Conservation (phyloP, 2,797 vertebrate species). For the Capromys pilorides region DNA sequence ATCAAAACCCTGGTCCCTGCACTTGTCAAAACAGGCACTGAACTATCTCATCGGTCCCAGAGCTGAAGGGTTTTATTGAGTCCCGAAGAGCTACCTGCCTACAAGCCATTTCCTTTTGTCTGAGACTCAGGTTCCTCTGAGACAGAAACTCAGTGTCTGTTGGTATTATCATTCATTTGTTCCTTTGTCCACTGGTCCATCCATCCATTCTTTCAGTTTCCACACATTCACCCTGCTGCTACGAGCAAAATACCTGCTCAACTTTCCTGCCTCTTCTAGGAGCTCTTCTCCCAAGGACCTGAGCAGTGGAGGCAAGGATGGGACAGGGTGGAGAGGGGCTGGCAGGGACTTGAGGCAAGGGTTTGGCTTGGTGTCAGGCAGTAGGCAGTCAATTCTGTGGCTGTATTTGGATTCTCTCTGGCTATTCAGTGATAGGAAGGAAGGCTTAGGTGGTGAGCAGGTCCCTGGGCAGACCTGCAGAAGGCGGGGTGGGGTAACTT, state of each 20-base stretch:
- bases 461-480: not conserved
- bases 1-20: too few relatives aligned
- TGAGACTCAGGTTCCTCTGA: not conserved
- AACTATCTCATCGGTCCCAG: too few relatives aligned
- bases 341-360: not conserved
- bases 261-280: not conserved
- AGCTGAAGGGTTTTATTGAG: not conserved
- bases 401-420: not conserved
- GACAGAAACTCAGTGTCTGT: not conserved
- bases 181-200: not conserved
- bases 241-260: not conserved
- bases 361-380: not conserved
- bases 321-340: accelerated
- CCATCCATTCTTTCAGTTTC: not conserved
- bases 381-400: not conserved
- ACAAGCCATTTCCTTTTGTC: not conserved
- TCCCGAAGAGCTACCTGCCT: not conserved
- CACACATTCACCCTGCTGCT: not conserved
- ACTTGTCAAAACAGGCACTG: too few relatives aligned
- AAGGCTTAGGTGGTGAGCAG: not conserved
- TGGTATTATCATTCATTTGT: not conserved
- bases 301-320: not conserved
- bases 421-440: not conserved
- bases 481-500: not conserved
- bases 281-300: not conserved